These are phyloP conservation scores for Paradisaea rubra DNA, from an alignment of 2,113 vertebrate species.

Conservation along the genomic window DNA sequence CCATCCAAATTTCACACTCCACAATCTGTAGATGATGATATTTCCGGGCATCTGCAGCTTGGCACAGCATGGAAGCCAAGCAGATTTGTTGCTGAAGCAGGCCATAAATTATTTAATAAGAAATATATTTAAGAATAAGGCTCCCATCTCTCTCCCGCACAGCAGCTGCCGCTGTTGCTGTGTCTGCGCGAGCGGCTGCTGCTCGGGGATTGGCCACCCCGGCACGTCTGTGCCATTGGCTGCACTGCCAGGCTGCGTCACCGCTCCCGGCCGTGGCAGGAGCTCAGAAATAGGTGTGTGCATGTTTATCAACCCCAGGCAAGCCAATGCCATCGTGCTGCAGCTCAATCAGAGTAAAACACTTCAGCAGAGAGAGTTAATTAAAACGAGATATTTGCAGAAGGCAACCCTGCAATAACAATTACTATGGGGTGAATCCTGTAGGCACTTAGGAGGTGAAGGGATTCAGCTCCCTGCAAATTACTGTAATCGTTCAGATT, in stretches of 20 bases:
- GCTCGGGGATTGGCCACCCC: conserved; percentile 4
- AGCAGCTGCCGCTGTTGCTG: conserved; percentile 45
- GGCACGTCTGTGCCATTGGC: neutral
- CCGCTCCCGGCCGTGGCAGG: neutral
- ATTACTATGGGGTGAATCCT: neutral
- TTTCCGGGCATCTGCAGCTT: conserved; percentile 58
- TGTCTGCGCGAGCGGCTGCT: neutral
- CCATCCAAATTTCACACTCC: conserved; percentile 62
- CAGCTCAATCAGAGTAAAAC: neutral
- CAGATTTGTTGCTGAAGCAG: conserved; percentile 60
- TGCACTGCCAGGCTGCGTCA: neutral
- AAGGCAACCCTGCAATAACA: neutral
- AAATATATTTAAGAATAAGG: conserved; percentile 46
- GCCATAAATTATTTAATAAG: conserved; percentile 56
- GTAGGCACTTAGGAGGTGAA: neutral
- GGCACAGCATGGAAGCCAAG: conserved; percentile 63
- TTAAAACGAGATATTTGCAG: neutral
- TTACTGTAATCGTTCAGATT: conserved; percentile 21
- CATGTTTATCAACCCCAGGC: conserved; percentile 9
- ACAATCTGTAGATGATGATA: conserved; percentile 62
- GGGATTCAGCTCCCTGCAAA: neutral
- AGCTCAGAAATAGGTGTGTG: conserved; percentile 6
- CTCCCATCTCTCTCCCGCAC: neutral
- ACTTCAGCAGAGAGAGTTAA: neutral
- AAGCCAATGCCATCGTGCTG: neutral